phyloP scores from a whole-genome alignment of 1,140 invertebrate genomes.

The Phymastichus coffea region DNA sequence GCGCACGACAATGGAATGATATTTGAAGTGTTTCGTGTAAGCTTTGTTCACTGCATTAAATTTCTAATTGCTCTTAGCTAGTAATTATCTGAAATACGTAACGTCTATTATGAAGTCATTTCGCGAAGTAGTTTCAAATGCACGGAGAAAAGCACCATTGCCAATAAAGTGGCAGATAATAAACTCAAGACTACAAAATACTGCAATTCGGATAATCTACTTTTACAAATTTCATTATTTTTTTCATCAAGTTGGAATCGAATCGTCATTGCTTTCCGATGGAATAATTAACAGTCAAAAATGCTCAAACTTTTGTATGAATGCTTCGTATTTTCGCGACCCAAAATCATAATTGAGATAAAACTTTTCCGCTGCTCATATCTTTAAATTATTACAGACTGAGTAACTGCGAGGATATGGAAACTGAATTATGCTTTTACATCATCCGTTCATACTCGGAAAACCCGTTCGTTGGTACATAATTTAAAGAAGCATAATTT shows the following conservation, averaged over 20 bases:
- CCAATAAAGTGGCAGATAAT: neutral
- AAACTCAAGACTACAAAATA: neutral
- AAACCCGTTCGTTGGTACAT: too few relatives aligned
- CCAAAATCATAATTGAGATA: too few relatives aligned
- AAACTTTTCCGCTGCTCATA: too few relatives aligned
- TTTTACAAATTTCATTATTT: neutral
- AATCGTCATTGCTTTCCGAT: neutral
- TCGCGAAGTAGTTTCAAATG: neutral
- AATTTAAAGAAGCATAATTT: too few relatives aligned
- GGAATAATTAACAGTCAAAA: too few relatives aligned
- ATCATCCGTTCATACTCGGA: too few relatives aligned
- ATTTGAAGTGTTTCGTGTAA: neutral
- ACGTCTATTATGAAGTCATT: neutral
- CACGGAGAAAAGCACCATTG: neutral
- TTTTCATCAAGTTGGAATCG: neutral
- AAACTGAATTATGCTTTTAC: too few relatives aligned
- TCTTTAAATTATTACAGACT: too few relatives aligned
- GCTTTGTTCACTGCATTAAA: neutral
- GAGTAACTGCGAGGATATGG: too few relatives aligned
- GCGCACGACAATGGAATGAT: too few relatives aligned
- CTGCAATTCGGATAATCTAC: neutral
- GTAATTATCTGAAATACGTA: conserved; percentile 1
- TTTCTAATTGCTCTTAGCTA: neutral
- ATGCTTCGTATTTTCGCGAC: too few relatives aligned
- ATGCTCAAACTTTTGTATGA: neutral